Evolutionary conservation across 1,140 invertebrate genomes (phyloP), one percentile per base, ranked within the genome.

Genomic region (Marisa cornuarietis): DNA sequence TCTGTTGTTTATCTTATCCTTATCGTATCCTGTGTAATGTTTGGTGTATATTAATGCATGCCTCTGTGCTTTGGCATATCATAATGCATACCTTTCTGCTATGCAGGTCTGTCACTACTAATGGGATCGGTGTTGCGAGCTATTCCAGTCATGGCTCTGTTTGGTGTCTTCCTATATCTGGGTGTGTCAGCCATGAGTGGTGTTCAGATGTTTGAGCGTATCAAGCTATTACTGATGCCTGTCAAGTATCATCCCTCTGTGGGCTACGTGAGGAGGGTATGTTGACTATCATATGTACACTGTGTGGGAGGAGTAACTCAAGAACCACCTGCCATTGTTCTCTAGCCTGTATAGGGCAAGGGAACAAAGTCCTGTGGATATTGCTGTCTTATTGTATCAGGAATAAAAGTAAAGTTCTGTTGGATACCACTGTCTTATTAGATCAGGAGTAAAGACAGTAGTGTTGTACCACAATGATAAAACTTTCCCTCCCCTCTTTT

Each of bases 161-260:
- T 99, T 88, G 98, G 98, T 52, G 96, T 99, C 6, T 99, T 99
- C 89, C 92, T 99, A 0, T 99, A 99, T 91, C 97, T 99, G 95
- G 98, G 98, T 61, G 94, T 98, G 76, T 96, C 96, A 0, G 96
- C 97, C 1, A 95, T 97, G 63, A 95, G 95, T 86, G 96, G 96
- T 71, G 96, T 98, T 26, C 97, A 98, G 91, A 94, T 98, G 87
- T 96, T 97, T 89, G 96, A 98, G 83, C 92, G 96, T 69, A 91
- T 96, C 74, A 94, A 95, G 82, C 91, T 99, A 14, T 94, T 98
- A 68, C 94, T 98, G 82, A 97, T 98, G 94, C 97, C 96, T 0
- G 95, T 96, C 0, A 98, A 98, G 91, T 96, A 98, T 90, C 96
- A 98, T 90, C 96, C 96, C 4, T 94, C 95, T 80, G 94, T 95